Percentiles rank a stretch among this genome's conserved stretches.
phyloP scores from a whole-genome alignment of 2,113 vertebrate genomes.

The Holacanthus passer region DNA sequence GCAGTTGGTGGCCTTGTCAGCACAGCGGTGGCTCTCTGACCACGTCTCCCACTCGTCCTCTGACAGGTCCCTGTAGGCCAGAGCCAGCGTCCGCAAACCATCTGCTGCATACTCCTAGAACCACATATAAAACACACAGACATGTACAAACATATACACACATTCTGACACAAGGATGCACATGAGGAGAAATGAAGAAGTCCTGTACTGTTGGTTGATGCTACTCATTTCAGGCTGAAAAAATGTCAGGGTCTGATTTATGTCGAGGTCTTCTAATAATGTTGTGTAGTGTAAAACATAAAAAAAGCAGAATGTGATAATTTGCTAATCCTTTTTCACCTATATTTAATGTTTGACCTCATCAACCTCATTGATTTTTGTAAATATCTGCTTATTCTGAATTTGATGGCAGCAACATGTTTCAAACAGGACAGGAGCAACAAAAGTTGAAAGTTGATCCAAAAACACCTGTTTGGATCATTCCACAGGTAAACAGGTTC shows the following conservation, averaged over 20 bases:
- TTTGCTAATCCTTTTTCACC: too few species aligned
- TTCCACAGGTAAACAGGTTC: too few species aligned
- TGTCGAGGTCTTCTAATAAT: neutral
- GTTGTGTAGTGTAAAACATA: too few species aligned
- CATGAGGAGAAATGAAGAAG: neutral
- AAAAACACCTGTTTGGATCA: too few species aligned
- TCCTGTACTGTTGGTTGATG: neutral
- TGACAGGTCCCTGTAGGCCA: conserved; percentile 93
- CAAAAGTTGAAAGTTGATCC: too few species aligned
- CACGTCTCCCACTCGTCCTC: conserved; percentile 90
- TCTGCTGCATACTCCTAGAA: conserved; percentile 73
- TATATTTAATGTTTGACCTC: too few species aligned
- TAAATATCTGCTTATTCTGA: too few species aligned
- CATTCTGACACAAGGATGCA: neutral
- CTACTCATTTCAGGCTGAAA: neutral
- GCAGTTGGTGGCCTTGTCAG: conserved; percentile 83
- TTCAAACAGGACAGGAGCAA: too few species aligned
- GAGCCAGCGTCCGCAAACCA: conserved; percentile 87
- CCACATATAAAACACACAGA: neutral
- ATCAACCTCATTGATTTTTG: too few species aligned
- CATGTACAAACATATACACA: conserved; percentile 8
- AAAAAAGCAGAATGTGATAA: too few species aligned
- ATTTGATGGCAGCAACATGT: too few species aligned
- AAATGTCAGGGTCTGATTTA: neutral
- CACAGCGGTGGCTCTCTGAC: conserved; percentile 84